Conservation (phyloP, 2,888 invertebrate genomes). For the Chironomus tentans region DNA sequence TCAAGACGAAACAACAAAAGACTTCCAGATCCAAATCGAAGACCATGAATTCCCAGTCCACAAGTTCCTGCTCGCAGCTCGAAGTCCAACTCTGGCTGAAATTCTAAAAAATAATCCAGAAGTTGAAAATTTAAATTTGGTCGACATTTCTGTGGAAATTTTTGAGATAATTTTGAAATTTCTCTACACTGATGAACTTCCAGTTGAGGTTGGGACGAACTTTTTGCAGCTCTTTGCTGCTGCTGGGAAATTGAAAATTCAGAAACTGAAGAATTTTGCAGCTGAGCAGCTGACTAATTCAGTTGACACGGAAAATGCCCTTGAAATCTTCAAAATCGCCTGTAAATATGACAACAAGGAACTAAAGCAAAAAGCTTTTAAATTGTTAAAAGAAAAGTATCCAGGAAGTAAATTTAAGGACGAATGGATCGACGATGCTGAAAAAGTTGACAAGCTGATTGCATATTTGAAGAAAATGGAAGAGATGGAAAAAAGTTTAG, state of each 20-base stretch:
- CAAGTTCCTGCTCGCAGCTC: too few relatives aligned
- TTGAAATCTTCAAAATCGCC: neutral
- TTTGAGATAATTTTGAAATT: neutral
- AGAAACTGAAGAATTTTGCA: neutral
- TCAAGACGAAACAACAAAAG: neutral
- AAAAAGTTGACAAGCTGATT: neutral
- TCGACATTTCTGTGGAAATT: neutral
- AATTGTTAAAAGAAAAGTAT: neutral
- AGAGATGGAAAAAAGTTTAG: neutral
- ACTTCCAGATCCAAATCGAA: neutral
- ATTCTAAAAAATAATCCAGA: neutral
- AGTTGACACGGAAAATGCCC: neutral
- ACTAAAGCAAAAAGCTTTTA: neutral
- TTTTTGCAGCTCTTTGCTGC: neutral
- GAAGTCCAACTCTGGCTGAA: neutral
- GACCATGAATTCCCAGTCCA: neutral
- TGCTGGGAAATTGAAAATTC: neutral
- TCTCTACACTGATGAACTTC: too few relatives aligned
- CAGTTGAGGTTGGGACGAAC: too few relatives aligned
- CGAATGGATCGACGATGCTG: neutral
- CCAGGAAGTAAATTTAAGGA: neutral
- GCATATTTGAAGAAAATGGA: neutral
- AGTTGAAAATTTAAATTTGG: neutral
- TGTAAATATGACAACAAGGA: neutral
- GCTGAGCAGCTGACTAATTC: neutral